These are phyloP conservation scores for Dinocampus coccinellae DNA, from an alignment of 2,888 invertebrate genomes.

Conservation along the genomic window DNA sequence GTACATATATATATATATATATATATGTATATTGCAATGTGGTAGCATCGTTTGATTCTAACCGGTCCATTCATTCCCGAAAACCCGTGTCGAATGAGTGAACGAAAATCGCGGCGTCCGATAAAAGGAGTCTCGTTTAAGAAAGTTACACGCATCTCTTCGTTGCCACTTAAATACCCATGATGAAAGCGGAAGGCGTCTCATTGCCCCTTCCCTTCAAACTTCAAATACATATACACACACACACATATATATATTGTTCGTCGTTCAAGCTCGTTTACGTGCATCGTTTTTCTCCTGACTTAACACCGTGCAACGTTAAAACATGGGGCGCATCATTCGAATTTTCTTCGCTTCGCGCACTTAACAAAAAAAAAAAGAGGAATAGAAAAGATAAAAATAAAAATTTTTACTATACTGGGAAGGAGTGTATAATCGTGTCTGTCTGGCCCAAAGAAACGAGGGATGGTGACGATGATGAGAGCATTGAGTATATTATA, in stretches of 20 bases:
- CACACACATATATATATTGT: conserved; percentile 10
- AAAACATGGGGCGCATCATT: conserved; percentile 46
- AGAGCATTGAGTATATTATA: conserved; percentile 21
- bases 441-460: not conserved
- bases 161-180: conserved; percentile 23
- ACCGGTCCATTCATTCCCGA: conserved; percentile 46
- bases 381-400: not conserved
- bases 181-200: conserved; percentile 25
- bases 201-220: conserved; percentile 27
- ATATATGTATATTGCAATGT: not conserved
- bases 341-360: conserved; percentile 51
- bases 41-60: conserved; percentile 40
- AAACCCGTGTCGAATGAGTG: conserved; percentile 63
- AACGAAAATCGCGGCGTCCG: conserved; percentile 65
- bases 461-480: not conserved
- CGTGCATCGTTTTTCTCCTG: conserved; percentile 20
- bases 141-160: conserved; percentile 60
- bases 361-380: not conserved
- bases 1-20: not conserved
- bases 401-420: not conserved
- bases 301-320: conserved; percentile 11
- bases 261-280: conserved; percentile 17
- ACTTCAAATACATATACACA: not conserved
- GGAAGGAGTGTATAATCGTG: not conserved
- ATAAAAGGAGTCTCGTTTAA: conserved; percentile 64